Base-by-base conservation (phyloP, 2,888 invertebrate genomes). In the Tetropium fuscum region DNA sequence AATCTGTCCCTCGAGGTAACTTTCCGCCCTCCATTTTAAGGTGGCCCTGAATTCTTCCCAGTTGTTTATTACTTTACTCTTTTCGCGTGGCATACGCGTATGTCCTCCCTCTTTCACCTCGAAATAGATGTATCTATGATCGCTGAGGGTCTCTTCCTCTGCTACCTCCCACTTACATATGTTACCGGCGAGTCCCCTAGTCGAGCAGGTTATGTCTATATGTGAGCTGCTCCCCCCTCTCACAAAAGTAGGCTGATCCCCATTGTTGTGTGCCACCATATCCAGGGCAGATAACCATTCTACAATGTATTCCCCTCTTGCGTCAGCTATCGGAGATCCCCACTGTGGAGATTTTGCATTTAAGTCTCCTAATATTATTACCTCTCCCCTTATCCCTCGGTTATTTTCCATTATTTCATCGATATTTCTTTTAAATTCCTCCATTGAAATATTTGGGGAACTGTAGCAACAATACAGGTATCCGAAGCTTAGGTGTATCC, bases 281-380 rank as follows among this genome's bases (percentile, higher is more conserved):
- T 56, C 61, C n/a, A 59, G 32, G 51, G 65, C 63, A 22, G 69
- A 58, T 4, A 64, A 61, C 63, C 68, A 67, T 44, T 72, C 70
- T 45, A 66, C 15, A 6, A 67, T 45, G 6, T 55, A 54, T 43
- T 60, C 53, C 38, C 70, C 71, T 47, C 71, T 59, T 43, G 30
- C 47, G 51, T 73, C 60, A 7, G 68, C 55, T 7, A n/a, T 4
- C 11, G 61, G 58, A 32, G 32, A n/a, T n/a, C n/a, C n/a, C n/a
- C n/a, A n/a, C n/a, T n/a, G n/a, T n/a, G n/a, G n/a, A n/a, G n/a
- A n/a, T n/a, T n/a, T n/a, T n/a, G n/a, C n/a, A n/a, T n/a, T n/a
- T n/a, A n/a, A n/a, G n/a, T n/a, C n/a, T n/a, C n/a, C n/a, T 5
- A 19, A n/a, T 3, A 32, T 11, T 44, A 40, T 40, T n/a, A 10